Evolutionary conservation across 2,113 vertebrate genomes (phyloP).

Genomic region (Tupaia chinensis): DNA sequence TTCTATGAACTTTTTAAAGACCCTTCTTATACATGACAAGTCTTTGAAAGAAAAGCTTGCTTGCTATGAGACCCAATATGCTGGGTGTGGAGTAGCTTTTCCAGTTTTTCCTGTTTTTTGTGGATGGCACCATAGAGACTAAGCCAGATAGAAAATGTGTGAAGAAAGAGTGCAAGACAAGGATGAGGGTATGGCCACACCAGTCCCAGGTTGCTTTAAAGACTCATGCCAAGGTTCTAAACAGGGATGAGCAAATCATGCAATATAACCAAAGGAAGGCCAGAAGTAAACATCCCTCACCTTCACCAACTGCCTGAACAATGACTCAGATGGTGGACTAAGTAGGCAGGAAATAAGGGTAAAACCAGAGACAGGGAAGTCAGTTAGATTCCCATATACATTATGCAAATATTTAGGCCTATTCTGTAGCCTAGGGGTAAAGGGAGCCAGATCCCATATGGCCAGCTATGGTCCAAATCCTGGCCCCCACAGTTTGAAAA

Average conservation of each 20-base stretch:
- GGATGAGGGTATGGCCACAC: not conserved
- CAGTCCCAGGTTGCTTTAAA: fast-evolving
- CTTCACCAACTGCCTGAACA: not conserved
- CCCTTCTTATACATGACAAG: not conserved
- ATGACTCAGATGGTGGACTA: not conserved
- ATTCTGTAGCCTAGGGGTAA: no score
- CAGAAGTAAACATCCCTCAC: fast-evolving
- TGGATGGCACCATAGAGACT: fast-evolving
- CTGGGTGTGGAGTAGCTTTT: not conserved
- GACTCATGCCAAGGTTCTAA: not conserved
- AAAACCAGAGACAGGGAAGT: not conserved
- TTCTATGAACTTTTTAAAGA: no score
- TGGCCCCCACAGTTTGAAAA: no score
- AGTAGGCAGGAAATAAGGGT: not conserved
- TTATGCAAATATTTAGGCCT: not conserved
- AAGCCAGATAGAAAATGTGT: not conserved
- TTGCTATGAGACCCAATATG: not conserved
- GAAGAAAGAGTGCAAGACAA: not conserved
- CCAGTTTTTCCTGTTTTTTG: not conserved
- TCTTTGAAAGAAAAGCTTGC: not conserved
- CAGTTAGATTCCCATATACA: not conserved
- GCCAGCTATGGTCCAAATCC: no score
- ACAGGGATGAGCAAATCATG: not conserved
- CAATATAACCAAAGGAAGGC: not conserved
- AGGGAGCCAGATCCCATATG: no score